Conservation (phyloP, 2,888 invertebrate genomes). For the Yponomeuta malinellus region DNA sequence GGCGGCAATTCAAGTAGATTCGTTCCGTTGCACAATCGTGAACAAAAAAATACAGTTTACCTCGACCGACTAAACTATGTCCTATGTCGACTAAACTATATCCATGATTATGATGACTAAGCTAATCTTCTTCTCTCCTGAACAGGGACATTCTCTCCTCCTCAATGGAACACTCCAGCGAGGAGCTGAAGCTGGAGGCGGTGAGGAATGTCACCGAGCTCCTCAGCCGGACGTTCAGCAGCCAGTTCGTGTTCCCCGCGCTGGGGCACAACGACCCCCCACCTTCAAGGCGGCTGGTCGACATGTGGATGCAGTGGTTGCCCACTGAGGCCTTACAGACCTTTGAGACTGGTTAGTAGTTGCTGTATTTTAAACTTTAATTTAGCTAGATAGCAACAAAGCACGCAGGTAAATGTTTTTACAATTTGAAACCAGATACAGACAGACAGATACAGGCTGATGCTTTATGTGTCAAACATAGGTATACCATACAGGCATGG, state of each 20-base stretch:
- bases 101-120: too few species aligned
- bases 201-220: constrained; percentile 89
- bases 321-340: constrained; percentile 89
- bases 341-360: constrained; percentile 83
- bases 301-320: constrained; percentile 90
- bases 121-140: background rate
- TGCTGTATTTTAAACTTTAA: background rate
- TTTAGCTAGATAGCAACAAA: too few species aligned
- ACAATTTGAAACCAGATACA: too few species aligned
- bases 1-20: too few species aligned
- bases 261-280: constrained; percentile 91
- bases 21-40: too few species aligned
- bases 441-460: too few species aligned
- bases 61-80: too few species aligned
- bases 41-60: too few species aligned
- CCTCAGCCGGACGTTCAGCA: constrained; percentile 87
- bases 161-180: constrained; percentile 79
- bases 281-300: constrained; percentile 79
- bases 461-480: too few species aligned
- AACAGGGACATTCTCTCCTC: constrained; percentile 89
- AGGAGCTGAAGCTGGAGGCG: constrained; percentile 82
- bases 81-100: too few species aligned
- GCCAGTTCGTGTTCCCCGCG: constrained; percentile 92
- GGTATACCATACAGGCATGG: too few species aligned
- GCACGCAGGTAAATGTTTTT: too few species aligned